Conservation (phyloP, 2,888 invertebrate species). For the Apamea epomidion region DNA sequence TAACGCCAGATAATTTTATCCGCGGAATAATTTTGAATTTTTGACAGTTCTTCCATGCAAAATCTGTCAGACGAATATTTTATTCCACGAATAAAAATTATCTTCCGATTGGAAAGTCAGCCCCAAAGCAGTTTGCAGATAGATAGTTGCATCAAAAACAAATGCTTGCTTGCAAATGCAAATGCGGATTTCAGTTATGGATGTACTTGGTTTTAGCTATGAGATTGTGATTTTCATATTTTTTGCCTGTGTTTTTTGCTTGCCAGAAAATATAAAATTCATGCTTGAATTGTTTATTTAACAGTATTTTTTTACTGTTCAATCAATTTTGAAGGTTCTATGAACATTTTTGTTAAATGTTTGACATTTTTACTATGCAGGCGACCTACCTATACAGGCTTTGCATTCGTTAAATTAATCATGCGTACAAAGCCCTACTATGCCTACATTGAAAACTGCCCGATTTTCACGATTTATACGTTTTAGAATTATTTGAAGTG, state of each 20-base stretch:
- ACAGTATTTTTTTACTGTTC: background rate
- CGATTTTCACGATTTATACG: constrained; percentile 13
- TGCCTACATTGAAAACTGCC: constrained; percentile 8
- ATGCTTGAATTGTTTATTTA: background rate
- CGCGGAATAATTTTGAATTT: too few relatives aligned
- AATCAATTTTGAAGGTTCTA: background rate
- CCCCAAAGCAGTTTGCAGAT: too few relatives aligned
- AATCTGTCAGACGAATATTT: too few relatives aligned
- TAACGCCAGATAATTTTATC: too few relatives aligned
- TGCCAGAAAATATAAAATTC: background rate
- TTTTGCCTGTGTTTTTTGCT: background rate
- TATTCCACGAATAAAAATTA: too few relatives aligned
- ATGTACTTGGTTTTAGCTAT: background rate
- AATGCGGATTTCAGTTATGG: background rate
- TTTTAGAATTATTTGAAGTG: background rate
- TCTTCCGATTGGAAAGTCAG: too few relatives aligned
- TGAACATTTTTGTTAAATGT: constrained; percentile 15
- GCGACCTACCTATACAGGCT: constrained; percentile 8
- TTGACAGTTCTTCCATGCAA: too few relatives aligned
- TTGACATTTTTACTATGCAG: constrained; percentile 33
- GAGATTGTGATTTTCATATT: background rate
- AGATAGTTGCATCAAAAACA: background rate
- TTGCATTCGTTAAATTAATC: constrained; percentile 41
- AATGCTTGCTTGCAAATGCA: background rate
- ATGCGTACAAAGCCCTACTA: constrained; percentile 34